Percentiles rank a stretch among this genome's conserved stretches.
These are phyloP conservation scores for Lerista edwardsae DNA, from an alignment of 2,797 vertebrate species.

Conservation along the genomic window DNA sequence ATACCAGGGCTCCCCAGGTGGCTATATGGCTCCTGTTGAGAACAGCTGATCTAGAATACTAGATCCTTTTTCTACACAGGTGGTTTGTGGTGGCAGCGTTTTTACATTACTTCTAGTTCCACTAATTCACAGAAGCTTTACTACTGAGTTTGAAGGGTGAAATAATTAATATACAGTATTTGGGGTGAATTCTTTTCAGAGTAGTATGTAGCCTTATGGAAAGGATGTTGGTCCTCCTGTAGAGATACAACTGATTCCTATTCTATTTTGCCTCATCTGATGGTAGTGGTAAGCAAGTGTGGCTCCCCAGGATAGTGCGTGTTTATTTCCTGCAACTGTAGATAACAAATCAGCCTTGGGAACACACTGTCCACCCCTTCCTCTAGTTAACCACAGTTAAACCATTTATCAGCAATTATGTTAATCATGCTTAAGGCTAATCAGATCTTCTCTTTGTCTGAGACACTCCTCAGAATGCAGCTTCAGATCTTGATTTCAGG, in stretches of 20 bases:
- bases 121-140: not conserved
- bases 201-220: not conserved
- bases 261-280: not conserved
- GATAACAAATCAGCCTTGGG: not conserved
- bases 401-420: not conserved
- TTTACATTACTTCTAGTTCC: not conserved
- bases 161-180: not conserved
- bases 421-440: too few relatives aligned
- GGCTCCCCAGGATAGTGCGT: not conserved
- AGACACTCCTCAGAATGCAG: not conserved
- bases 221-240: not conserved
- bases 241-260: not conserved
- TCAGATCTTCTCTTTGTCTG: not conserved
- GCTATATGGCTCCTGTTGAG: too few relatives aligned
- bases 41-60: too few relatives aligned
- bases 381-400: not conserved
- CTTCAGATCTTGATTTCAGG: not conserved
- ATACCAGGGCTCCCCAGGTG: too few relatives aligned
- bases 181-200: not conserved
- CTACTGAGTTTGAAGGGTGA: not conserved
- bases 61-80: not conserved
- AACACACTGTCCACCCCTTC: too few relatives aligned
- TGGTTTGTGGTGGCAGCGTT: not conserved
- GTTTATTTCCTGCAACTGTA: too few relatives aligned
- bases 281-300: not conserved